Evolutionary conservation across 2,797 vertebrate genomes (phyloP), one percentile per base, ranked within the genome.

Genomic region (Amniataba percoides): DNA sequence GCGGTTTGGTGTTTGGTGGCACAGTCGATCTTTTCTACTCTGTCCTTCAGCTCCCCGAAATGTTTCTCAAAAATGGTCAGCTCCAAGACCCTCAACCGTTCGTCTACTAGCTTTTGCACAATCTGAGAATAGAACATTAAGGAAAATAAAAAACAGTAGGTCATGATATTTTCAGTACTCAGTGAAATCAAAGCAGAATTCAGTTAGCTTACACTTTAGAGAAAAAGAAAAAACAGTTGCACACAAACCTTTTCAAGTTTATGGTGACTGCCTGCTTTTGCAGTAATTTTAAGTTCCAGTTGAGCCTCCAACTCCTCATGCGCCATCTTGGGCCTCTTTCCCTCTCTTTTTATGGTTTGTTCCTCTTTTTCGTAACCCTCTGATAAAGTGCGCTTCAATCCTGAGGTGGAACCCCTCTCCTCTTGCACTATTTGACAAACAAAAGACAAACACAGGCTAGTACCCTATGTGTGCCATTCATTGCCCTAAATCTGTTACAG

Each of bases 251-350:
- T 97, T 92, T 98, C 96, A 61, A 99, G 93, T 89, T 97, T 98
- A 85, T 92, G 89, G 91, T 93, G 97, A 88, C 89, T 96, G 90
- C 90, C 95, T 80, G 96, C 91, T 67, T 94, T 89, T 89, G 93
- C 92, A 67, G 97, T 98, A 87, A 99, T 98, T 93, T 99, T 99
- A 34, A 99, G 93, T 94, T 99, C 95, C 84, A 99, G 90, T 78
- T 99, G 96, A 76, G 97, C 97, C 89, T 99, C 98, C 85, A 98
- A 95, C 84, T 98, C 97, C 65, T 93, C 89, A 4, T 96, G 96
- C 25, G 95, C 92, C 62, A 96, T 70, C 82, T 94, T 94, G 15
- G 93, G 88, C 83, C 92, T 93, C 80, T 96, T 96, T n/a, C 87
- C 92, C 3, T 94, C 94, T 70, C 86, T 87, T 73, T 94, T 92